These are phyloP conservation scores for Zelleria hepariella DNA, from an alignment of 2,888 invertebrate genomes.

Conservation along the genomic window DNA sequence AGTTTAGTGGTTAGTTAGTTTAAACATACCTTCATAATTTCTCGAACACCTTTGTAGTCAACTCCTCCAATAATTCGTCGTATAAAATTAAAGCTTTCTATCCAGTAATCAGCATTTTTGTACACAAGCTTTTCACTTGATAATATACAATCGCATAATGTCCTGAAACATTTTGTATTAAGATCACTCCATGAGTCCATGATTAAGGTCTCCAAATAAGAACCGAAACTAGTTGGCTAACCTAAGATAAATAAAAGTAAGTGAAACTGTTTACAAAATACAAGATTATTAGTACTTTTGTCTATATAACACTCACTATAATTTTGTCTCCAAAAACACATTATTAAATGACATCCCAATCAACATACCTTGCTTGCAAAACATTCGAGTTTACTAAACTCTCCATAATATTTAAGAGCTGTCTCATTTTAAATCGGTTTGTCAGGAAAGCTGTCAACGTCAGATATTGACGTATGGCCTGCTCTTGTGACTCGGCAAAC, in stretches of 20 bases:
- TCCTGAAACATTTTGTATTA: constrained; percentile 73
- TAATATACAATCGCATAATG: constrained; percentile 90
- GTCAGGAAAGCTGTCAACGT: constrained; percentile 80
- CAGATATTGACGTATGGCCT: constrained; percentile 82
- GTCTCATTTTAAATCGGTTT: constrained; percentile 81
- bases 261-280: too few species aligned
- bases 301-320: too few species aligned
- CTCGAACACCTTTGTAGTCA: constrained; percentile 95
- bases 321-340: too few species aligned
- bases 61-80: constrained; percentile 90
- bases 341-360: too few species aligned
- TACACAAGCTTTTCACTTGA: constrained; percentile 86
- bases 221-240: too few species aligned
- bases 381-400: constrained; percentile 80
- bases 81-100: constrained; percentile 87
- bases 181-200: too few species aligned
- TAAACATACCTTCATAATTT: constrained; percentile 85
- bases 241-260: too few species aligned
- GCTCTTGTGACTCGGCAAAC: constrained; percentile 81
- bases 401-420: constrained; percentile 82
- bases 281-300: too few species aligned
- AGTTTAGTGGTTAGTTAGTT: too few species aligned
- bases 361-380: constrained; percentile 79
- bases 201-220: too few species aligned
- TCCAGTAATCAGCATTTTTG: constrained; percentile 90